Percentiles rank a stretch among this genome's conserved stretches.
These are phyloP conservation scores for Cryptotermes secundus DNA, from an alignment of 1,140 invertebrate species.

Conservation along the genomic window DNA sequence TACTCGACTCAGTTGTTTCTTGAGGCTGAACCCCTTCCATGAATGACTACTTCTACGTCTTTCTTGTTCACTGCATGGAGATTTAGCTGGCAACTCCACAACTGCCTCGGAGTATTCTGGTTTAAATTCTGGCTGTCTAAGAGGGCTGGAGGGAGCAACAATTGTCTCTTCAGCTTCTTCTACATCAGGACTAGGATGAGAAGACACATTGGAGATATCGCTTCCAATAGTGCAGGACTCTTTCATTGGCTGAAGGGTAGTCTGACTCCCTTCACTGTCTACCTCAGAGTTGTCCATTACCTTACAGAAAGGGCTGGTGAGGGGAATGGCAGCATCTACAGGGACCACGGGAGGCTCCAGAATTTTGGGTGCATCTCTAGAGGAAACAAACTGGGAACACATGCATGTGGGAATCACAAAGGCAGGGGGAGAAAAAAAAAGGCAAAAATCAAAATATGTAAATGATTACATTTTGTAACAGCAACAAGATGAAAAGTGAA, in stretches of 20 bases:
- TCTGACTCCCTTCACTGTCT: background rate
- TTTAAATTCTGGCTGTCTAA: background rate
- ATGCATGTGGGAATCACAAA: background rate
- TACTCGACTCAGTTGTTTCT: slow-evolving; percentile 76
- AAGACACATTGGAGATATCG: slow-evolving; percentile 1
- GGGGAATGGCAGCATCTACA: slow-evolving; percentile 23
- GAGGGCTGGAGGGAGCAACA: background rate
- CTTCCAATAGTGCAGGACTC: background rate
- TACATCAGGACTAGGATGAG: slow-evolving; percentile 24
- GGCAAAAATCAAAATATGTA: slow-evolving; percentile 26
- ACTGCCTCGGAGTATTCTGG: background rate
- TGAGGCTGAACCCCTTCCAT: slow-evolving; percentile 67
- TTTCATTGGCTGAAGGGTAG: background rate
- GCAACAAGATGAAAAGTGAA: background rate
- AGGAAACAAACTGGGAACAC: background rate
- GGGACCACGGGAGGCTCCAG: slow-evolving; percentile 22
- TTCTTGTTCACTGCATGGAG: background rate
- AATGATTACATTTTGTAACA: slow-evolving; percentile 16
- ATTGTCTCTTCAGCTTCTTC: slow-evolving; percentile 25
- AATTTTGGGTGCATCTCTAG: slow-evolving; percentile 21
- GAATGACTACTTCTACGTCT: slow-evolving; percentile 39
- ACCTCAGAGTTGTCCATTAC: background rate
- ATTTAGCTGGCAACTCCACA: slow-evolving; percentile 23
- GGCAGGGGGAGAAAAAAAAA: slow-evolving; percentile 24
- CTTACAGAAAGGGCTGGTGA: slow-evolving; percentile 23